These are phyloP conservation scores for Malaclemys terrapin DNA, from an alignment of 2,113 vertebrate species.

Conservation along the genomic window DNA sequence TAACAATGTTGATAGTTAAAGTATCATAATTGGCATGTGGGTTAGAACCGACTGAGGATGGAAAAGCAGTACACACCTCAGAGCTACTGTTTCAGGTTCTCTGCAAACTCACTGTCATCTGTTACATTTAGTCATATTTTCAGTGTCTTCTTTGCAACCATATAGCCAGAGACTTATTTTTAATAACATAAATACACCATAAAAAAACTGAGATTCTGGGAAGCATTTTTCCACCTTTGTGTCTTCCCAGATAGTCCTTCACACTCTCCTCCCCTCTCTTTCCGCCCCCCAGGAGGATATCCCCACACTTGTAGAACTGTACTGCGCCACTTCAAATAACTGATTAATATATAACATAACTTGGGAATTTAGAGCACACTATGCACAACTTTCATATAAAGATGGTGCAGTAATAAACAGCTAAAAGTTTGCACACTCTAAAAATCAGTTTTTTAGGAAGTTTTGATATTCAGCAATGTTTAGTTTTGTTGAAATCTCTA, in stretches of 20 bases:
- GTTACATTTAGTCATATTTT: neutral
- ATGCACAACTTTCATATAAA: neutral
- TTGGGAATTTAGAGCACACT: neutral
- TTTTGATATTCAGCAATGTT: neutral
- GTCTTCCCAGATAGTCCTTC: too few species aligned
- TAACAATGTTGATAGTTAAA: neutral
- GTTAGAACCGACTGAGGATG: neutral
- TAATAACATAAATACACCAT: neutral
- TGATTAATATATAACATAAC: neutral
- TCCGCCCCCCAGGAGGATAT: neutral
- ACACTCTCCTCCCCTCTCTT: neutral
- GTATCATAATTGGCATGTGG: neutral
- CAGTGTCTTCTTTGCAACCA: neutral
- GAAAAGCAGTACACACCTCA: neutral
- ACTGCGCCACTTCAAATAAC: neutral
- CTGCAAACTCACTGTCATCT: neutral
- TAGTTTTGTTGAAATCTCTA: neutral
- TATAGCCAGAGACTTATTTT: neutral
- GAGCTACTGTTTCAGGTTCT: neutral
- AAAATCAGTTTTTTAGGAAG: neutral
- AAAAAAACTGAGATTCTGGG: too few species aligned
- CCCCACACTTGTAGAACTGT: neutral
- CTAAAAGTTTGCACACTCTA: neutral
- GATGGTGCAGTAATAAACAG: neutral
- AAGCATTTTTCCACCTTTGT: too few species aligned